Evolutionary conservation across 2,797 vertebrate genomes (phyloP).

Genomic region (Zalophus californianus): DNA sequence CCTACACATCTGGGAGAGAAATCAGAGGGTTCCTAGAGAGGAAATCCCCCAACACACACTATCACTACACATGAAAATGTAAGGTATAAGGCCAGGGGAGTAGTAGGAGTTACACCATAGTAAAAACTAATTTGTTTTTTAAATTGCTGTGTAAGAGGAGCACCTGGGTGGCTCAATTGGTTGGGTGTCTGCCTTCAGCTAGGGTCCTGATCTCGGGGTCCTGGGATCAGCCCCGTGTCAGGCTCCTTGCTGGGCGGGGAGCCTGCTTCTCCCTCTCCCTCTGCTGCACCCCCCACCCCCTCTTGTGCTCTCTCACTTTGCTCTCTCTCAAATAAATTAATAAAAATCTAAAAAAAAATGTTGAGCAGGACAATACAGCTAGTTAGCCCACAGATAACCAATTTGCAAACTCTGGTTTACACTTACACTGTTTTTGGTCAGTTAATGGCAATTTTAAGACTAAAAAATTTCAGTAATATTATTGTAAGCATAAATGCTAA

Average conservation of each 20-base stretch:
- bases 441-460: constrained; percentile 3
- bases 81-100: not conserved
- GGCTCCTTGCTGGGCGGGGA: too few relatives aligned
- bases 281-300: too few relatives aligned
- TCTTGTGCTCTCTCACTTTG: too few relatives aligned
- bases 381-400: not conserved
- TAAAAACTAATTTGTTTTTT: not conserved
- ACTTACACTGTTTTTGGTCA: not conserved
- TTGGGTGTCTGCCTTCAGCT: too few relatives aligned
- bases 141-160: not conserved
- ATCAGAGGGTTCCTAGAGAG: not conserved
- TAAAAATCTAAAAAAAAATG: not conserved
- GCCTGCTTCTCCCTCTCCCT: too few relatives aligned
- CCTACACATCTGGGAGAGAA: not conserved
- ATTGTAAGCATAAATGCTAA: not conserved
- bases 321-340: not conserved
- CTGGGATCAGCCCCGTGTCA: too few relatives aligned
- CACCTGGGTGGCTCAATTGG: too few relatives aligned
- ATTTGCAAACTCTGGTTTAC: not conserved
- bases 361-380: not conserved
- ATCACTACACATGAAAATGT: not conserved
- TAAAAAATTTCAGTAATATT: not conserved
- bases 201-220: too few relatives aligned
- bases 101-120: not conserved
- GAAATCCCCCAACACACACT: not conserved